Conservation (phyloP, 2,888 invertebrate genomes). For the Lithosia quadra region DNA sequence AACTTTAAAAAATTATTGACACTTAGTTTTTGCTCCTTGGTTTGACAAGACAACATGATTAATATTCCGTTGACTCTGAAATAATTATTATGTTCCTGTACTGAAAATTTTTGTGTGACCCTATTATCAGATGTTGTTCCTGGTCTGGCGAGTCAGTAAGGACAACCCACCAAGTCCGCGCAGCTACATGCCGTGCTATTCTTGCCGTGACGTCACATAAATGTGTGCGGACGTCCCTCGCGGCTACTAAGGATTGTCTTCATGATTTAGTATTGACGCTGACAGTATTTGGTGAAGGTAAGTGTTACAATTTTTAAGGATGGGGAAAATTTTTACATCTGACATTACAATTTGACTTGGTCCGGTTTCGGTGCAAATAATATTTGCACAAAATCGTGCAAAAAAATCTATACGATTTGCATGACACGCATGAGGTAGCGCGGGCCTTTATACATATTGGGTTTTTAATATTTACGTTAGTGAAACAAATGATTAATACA, state of each 20-base stretch:
- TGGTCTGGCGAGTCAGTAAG: conserved; percentile 52
- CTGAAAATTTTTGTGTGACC: neutral
- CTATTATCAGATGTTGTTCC: conserved; percentile 65
- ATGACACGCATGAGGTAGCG: too few species aligned
- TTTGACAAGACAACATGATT: too few species aligned
- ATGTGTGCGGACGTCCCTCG: conserved; percentile 68
- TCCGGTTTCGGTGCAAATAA: too few species aligned
- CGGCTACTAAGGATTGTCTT: conserved; percentile 75
- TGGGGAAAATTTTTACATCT: neutral
- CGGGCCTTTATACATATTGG: too few species aligned
- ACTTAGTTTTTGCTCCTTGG: too few species aligned
- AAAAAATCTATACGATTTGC: too few species aligned
- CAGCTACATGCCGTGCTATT: conserved; percentile 66
- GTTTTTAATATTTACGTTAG: too few species aligned
- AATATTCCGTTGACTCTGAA: too few species aligned
- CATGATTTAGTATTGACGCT: conserved; percentile 66
- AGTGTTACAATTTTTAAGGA: neutral
- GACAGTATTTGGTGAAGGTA: conserved; percentile 66
- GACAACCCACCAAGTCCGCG: conserved; percentile 57
- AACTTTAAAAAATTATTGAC: too few species aligned
- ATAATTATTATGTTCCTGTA: neutral
- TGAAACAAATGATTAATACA: too few species aligned
- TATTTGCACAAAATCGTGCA: too few species aligned
- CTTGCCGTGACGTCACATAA: conserved; percentile 62
- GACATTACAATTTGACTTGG: too few species aligned